Evolutionary conservation across 92 coral and sea anemone genomes (phyloP).

Genomic region (Palythoa grandiflora): DNA sequence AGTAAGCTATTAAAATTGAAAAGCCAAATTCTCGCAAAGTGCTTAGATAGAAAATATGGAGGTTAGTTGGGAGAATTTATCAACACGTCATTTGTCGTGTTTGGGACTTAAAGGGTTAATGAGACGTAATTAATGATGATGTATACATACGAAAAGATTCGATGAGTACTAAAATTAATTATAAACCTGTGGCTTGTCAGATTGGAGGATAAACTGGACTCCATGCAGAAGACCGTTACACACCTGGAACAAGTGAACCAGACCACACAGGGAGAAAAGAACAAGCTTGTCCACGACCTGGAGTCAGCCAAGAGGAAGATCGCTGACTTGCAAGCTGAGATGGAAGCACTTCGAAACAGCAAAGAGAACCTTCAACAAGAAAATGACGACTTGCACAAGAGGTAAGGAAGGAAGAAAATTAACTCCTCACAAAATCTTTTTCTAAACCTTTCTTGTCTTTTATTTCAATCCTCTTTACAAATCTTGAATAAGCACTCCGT

Average conservation of each 20-base stretch:
- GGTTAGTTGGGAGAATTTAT: too few species aligned
- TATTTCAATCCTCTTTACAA: too few species aligned
- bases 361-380: constrained; percentile 89
- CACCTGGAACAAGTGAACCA: constrained; percentile 88
- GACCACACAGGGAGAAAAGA: constrained; percentile 83
- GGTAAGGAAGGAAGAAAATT: constrained; percentile 22
- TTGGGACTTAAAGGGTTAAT: too few species aligned
- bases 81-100: too few species aligned
- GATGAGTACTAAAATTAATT: background rate
- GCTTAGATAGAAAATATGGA: too few species aligned
- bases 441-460: too few species aligned
- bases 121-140: too few species aligned
- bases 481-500: too few species aligned
- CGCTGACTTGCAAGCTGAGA: constrained; percentile 87
- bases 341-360: constrained; percentile 83
- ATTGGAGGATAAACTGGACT: constrained; percentile 87
- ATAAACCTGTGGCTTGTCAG: constrained; percentile 17
- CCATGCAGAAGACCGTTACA: constrained; percentile 87
- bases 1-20: too few species aligned
- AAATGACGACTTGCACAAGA: constrained; percentile 80
- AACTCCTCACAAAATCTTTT: too few species aligned
- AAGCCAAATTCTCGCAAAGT: too few species aligned
- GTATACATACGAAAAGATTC: background rate
- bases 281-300: constrained; percentile 79
- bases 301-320: constrained; percentile 87